Percentiles rank a stretch among this genome's conserved stretches.
These are phyloP conservation scores for Tenthredo livida DNA, from an alignment of 2,888 invertebrate species.

Conservation along the genomic window DNA sequence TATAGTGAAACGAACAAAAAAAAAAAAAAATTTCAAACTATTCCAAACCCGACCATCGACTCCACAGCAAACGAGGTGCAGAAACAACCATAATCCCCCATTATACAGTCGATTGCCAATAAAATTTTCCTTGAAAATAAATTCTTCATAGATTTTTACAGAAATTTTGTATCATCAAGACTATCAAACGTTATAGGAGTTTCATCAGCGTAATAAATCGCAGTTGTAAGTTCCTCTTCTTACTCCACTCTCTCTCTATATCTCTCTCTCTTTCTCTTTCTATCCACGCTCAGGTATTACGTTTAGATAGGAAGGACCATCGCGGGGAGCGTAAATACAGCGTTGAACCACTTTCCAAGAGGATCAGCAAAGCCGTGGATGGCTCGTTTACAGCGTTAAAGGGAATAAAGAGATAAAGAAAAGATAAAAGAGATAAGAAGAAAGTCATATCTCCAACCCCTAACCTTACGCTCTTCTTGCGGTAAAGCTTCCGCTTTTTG, in stretches of 20 bases:
- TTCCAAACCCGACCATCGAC: background rate
- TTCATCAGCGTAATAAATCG: constrained; percentile 7
- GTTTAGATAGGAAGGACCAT: constrained; percentile 29
- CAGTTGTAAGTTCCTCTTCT: background rate
- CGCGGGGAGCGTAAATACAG: constrained; percentile 33
- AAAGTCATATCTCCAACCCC: constrained; percentile 40
- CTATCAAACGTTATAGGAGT: background rate
- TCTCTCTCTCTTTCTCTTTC: background rate
- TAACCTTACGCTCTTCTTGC: constrained; percentile 9
- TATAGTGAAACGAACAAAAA: background rate
- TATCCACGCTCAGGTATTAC: constrained; percentile 11
- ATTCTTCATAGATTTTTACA: background rate
- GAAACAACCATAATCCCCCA: background rate
- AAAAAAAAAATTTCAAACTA: background rate
- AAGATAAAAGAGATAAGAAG: constrained; percentile 38
- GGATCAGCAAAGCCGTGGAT: constrained; percentile 40
- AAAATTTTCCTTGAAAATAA: background rate
- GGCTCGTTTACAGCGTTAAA: constrained; percentile 32
- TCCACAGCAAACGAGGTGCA: background rate
- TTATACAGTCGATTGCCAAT: background rate
- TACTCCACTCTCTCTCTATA: background rate
- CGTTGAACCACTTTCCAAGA: constrained; percentile 42
- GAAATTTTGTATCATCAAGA: background rate
- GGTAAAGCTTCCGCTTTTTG: constrained; percentile 26
- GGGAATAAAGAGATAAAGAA: constrained; percentile 44